Evolutionary conservation across 1,140 invertebrate genomes (phyloP).

Genomic region (Calliphora vicina): DNA sequence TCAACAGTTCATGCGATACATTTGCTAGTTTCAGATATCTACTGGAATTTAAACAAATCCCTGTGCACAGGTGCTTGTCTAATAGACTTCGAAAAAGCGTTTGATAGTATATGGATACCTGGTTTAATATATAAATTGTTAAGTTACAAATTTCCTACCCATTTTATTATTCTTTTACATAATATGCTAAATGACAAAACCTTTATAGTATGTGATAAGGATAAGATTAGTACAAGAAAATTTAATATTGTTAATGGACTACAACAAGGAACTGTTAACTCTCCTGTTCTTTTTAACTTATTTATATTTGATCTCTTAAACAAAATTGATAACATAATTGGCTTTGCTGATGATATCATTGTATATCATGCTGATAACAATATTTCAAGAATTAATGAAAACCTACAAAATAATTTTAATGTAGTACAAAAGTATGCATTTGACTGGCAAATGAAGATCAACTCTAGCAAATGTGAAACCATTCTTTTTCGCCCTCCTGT

Average conservation of each 20-base stretch:
- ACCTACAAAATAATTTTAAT: conserved; percentile 12
- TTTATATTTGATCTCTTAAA: conserved; percentile 9
- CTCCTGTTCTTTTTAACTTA: conserved; percentile 24
- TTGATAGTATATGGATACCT: no score
- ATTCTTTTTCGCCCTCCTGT: conserved; percentile 29
- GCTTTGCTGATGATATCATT: conserved; percentile 16
- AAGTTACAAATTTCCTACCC: background rate
- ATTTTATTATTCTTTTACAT: conserved; percentile 15
- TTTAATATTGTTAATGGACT: conserved; percentile 19
- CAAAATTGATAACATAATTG: conserved; percentile 15
- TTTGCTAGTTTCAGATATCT: no score
- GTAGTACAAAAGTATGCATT: background rate
- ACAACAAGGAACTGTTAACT: conserved; percentile 21
- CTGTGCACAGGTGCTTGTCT: no score
- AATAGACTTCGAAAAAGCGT: no score
- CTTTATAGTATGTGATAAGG: background rate
- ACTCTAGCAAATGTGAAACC: conserved; percentile 30
- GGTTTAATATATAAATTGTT: background rate
- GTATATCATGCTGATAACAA: conserved; percentile 15
- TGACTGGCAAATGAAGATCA: conserved; percentile 29
- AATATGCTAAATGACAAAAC: conserved; percentile 15
- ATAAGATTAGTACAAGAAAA: background rate
- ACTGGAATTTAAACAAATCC: no score
- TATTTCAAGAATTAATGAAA: conserved; percentile 6
- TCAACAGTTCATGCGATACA: no score